Evolutionary conservation across 2,888 invertebrate species (phyloP).

Genomic region (Heliconius aoede): DNA sequence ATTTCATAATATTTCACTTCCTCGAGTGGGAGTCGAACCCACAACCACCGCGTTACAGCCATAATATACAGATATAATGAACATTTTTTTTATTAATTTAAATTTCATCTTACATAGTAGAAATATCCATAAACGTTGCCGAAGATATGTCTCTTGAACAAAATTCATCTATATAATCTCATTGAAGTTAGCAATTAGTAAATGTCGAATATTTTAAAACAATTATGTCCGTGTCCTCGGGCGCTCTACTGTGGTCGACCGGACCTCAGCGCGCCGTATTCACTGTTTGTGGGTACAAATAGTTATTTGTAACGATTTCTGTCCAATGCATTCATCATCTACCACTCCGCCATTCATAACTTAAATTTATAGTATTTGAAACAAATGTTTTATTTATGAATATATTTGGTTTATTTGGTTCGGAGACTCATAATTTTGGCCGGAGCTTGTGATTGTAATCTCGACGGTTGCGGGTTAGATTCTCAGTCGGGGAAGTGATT

Average conservation of each 20-base stretch:
- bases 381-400: not conserved
- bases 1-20: no score
- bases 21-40: no score
- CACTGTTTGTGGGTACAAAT: constrained; percentile 8
- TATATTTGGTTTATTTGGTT: not conserved
- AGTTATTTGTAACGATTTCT: constrained; percentile 25
- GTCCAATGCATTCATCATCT: constrained; percentile 18
- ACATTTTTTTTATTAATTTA: no score
- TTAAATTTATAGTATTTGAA: not conserved
- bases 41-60: no score
- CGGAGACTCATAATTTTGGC: not conserved
- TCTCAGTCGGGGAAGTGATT: no score
- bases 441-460: not conserved
- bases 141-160: not conserved
- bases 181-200: constrained; percentile 75
- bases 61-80: no score
- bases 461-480: no score
- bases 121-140: not conserved
- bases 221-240: constrained; percentile 57
- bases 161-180: constrained; percentile 50
- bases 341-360: constrained; percentile 7
- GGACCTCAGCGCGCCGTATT: constrained; percentile 63
- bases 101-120: no score
- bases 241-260: constrained; percentile 61
- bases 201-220: constrained; percentile 63